phyloP scores from a whole-genome alignment of 2,113 vertebrate species.

The Notarius lentiginosus region DNA sequence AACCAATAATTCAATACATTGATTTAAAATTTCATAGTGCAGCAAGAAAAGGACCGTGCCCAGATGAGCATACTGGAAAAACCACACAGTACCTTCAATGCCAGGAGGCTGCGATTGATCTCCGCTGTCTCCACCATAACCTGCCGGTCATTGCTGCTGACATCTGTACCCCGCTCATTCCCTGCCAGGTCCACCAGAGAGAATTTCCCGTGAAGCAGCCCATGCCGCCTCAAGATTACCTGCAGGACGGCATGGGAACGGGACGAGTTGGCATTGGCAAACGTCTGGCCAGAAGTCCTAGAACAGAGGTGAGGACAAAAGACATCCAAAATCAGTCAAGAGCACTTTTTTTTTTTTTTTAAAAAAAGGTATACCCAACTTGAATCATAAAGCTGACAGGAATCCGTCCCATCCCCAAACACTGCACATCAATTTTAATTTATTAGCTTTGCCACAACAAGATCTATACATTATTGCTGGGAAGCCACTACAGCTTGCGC shows the following conservation, averaged over 20 bases:
- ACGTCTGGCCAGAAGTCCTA: conserved; percentile 95
- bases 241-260: conserved; percentile 95
- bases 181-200: conserved; percentile 96
- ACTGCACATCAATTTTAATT: neutral
- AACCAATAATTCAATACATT: neutral
- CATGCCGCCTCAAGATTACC: conserved; percentile 80
- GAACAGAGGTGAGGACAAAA: conserved; percentile 22
- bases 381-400: neutral
- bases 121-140: conserved; percentile 91
- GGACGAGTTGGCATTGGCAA: conserved; percentile 91
- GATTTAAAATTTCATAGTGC: neutral
- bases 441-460: no score
- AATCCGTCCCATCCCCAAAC: neutral
- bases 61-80: neutral
- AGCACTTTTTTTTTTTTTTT: neutral
- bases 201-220: conserved; percentile 87
- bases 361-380: neutral
- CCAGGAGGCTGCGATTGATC: conserved; percentile 95
- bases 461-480: no score
- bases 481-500: no score
- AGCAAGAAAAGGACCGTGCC: neutral
- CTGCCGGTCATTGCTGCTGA: conserved; percentile 84
- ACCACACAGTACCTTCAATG: conserved; percentile 82
- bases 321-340: neutral
- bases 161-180: conserved; percentile 91